Base-by-base conservation (phyloP, 2,888 invertebrate species). In the Melanargia galathea region DNA sequence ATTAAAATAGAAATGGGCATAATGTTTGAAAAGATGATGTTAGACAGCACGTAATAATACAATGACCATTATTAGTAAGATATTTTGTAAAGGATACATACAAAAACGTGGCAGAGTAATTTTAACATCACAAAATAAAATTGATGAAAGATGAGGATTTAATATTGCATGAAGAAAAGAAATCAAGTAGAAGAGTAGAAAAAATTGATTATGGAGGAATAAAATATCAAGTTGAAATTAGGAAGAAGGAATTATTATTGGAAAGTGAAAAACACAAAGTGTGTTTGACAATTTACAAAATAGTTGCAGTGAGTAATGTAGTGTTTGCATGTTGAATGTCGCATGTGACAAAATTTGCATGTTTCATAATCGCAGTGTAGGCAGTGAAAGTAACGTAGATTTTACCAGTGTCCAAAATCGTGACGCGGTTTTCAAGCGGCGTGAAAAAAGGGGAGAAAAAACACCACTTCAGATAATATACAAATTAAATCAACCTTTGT, bases 341-440 rank as follows among this genome's bases (percentile, higher is more conserved):
- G 13, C 26, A 13, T 49, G 26, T 30, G 48, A 6, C 30, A 13
- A 10, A 7, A n/a, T n/a, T 30, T 13, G 22, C 22, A 46, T 46
- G 45, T 46, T 63, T 64, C 65, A 60, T 58, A 38, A 52, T 55
- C 63, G 67, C 68, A 78, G 83, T 78, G 73, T 78, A 79, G 83
- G 80, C 76, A 78, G 82, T 84, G 83, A 81, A 79, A 80, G 77
- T 79, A 81, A 77, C 77, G 83, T 83, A 81, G 81, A 81, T 84
- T 83, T 90, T 90, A 91, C 90, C 92, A 91, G 91, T 90, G 89
- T 92, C 83, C 90, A 84, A 86, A 85, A 89, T 80, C 81, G 90
- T 91, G 90, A 86, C 89, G 90, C 86, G 84, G 73, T 75, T 79
- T 86, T 89, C 89, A 90, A 91, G 91, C 91, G 90, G 91, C 91